Base-by-base conservation (phyloP, 2,113 vertebrate species). In the Cyprinodon tularosa region DNA sequence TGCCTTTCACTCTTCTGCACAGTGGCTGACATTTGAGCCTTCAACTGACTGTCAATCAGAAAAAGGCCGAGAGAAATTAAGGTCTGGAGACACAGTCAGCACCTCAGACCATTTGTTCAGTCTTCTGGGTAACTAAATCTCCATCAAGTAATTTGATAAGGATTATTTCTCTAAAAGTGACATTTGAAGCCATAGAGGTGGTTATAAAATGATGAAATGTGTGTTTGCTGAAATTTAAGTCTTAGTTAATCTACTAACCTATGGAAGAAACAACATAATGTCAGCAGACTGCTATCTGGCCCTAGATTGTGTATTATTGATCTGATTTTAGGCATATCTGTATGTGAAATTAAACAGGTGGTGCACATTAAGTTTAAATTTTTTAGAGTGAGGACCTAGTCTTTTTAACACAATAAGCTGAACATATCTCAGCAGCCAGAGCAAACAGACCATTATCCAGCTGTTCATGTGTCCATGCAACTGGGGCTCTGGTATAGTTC, bases 11-110 rank as follows among this genome's bases (percentile, higher is more conserved):
- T 82, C 82, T 68, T 44, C 68, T 66, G 38, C 62, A 53, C 50
- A 78, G 66, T 15, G 57, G 77, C 72, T 81, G 84, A 80, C 61
- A 39, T 45, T 68, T 44, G 29, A 67, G 70, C 59, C 8, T 42
- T 78, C 84, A 66, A 60, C 84, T 82, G 74, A 47, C 76, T 69
- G 84, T 80, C 82, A 76, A 60, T 84, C 67, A 72, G 59, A 17
- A 4, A 71, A 62, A 75, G 45, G 38, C 29, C 38, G 10, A 4
- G 71, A 62, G 47, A 48, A 47, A 66, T 20, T 40, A 66, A 80
- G 60, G 68, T 80, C 66, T 63, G 42, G 11, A 15, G 38, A 60
- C 70, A 62, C 57, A 74, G 61, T 70, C 57, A 80, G 15, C 64
- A 44, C 38, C 66, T 38, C 42, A 67, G 36, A 59, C 66, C 42